A percentile compares a stretch with the other conserved stretches of the same genome.
Conservation (phyloP, 2,113 vertebrate genomes). For the Eurystomus gularis region DNA sequence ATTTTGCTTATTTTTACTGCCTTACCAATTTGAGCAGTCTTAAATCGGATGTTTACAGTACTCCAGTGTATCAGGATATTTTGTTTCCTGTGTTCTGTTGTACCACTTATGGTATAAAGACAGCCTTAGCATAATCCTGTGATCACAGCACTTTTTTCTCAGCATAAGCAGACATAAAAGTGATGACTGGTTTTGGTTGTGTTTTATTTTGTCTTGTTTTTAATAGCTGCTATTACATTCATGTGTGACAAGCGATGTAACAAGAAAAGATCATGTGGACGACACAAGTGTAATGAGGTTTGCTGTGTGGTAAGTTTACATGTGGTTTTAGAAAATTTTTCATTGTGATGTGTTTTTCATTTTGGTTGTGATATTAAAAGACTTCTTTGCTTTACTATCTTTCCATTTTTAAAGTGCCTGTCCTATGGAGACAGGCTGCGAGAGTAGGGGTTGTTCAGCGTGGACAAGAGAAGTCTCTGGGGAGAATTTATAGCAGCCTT, state of each 20-base stretch:
- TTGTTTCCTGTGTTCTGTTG: not conserved
- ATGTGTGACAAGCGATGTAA: constrained; percentile 92
- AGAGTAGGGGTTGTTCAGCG: not conserved
- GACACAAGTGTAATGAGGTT: constrained; percentile 94
- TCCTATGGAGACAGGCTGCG: not conserved
- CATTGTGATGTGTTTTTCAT: not conserved
- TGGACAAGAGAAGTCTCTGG: not conserved
- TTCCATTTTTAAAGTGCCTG: not conserved
- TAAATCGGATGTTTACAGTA: not conserved
- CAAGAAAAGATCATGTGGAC: constrained; percentile 93
- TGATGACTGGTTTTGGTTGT: not conserved
- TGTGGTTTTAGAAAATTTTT: not conserved
- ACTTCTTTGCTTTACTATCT: not conserved
- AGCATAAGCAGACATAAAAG: not conserved
- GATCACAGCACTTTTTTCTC: not conserved
- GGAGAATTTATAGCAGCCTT: not conserved
- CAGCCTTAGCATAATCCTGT: not conserved
- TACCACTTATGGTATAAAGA: not conserved
- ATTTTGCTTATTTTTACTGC: not conserved
- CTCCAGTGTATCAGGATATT: not conserved
- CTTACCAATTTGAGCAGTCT: not conserved
- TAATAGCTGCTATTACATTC: constrained; percentile 84
- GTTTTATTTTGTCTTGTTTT: not conserved
- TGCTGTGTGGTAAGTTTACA: constrained; percentile 90
- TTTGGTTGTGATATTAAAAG: not conserved